Base-by-base conservation (phyloP, 2,888 invertebrate genomes). In the Tetranychus piercei region DNA sequence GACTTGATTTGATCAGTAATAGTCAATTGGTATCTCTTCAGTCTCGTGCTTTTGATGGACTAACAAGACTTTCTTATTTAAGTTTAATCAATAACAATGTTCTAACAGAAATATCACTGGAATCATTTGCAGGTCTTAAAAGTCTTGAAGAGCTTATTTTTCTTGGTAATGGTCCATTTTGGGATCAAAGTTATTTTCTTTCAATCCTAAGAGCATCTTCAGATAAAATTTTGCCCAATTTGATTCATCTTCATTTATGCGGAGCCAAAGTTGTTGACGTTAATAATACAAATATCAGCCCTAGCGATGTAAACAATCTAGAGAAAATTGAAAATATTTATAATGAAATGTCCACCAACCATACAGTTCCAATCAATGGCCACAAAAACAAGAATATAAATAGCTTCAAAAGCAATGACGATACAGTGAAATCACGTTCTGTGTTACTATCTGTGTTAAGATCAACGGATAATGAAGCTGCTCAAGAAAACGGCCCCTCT, bases 91-190 rank as follows among this genome's bases (percentile, higher is more conserved):
- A 75, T 44, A 74, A 74, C 72, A 15, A 11, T 44, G 9, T 44
- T 20, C 43, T 76, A 7, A 72, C 11, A 5, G 18, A 67, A 20
- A 15, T 76, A 18, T 9, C 44, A 70, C 8, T 55, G 22, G 74
- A 76, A 43, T 44, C 76, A 64, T 73, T 76, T 20, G 74, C 70
- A 15, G 76, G 76, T 1, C 44, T 71, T 8, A 76, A 76, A 44
- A 73, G n/a, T 23, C 71, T 76, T n/a, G 71, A 74, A 64, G 72
- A 74, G 43, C 69, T 76, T 70, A 69, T 76, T 43, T 76, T 70
- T 64, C 23, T 71, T n/a, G 69, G 70, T 6, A 76, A 76, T 55
- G 72, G 70, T 23, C 23, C 34, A 20, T 44, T 23, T 20, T 73
- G 73, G 73, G 44, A 18, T 73, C 34, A 34, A 20, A 20, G 34